Evolutionary conservation across 2,888 invertebrate species (phyloP), one percentile per base, ranked within the genome.

Genomic region (Hartigia nigra): DNA sequence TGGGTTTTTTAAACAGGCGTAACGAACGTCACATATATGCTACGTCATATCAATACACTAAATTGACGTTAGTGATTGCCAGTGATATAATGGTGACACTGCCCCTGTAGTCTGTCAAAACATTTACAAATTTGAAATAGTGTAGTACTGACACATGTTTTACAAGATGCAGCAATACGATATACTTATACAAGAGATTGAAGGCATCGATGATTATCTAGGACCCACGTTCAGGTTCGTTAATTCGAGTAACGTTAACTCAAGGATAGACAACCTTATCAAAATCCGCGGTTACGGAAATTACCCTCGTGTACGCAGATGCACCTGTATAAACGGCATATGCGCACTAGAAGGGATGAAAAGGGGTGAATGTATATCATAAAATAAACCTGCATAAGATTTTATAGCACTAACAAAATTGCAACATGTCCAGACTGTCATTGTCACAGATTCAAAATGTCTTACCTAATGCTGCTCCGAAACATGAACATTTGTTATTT

Each of bases 141-240:
- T 31, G 31, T 72, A 31, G 31, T 31, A 72, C 5, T 31, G 23
- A 11, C 23, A 32, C 31, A 32, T 72, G 12, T 32, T 31, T 72
- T 72, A 12, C 31, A 88, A 86, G 79, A 90, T 91, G 87, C 92
- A 92, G 79, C 93, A 94, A 85, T 92, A 94, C 87, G 94, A 95
- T 86, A 91, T 94, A 81, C 93, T 94, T 83, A 92, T 95, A 74
- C 93, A 96, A 93, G 96, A 97, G 92, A 97, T 97, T 84, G 97
- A 97, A 92, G 96, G 97, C 3, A 96, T 97, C 81, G 97, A 98
- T 88, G 97, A 97, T 91, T 97, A 97, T 88, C 96, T 97, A 95
- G 97, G 97, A 1, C 97, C 97, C 77, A 97, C 97, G 3, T 97
- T 98, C 91, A 95, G 97, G 92, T 97, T 91, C 84, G 87, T 84